These are phyloP conservation scores for Sphenodon punctatus DNA, from an alignment of 2,797 vertebrate genomes.

Conservation along the genomic window DNA sequence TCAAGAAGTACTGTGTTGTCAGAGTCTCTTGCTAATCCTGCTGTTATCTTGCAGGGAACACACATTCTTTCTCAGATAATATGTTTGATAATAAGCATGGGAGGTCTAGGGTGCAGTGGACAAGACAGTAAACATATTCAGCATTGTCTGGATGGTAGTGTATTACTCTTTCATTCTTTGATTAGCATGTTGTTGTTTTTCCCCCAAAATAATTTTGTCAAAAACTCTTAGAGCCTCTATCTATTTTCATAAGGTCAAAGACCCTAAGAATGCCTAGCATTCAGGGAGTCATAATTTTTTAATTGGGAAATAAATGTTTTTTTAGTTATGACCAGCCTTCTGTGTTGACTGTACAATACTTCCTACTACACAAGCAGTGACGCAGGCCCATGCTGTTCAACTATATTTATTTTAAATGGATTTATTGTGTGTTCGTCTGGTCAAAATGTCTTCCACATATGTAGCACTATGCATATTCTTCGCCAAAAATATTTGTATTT, in stretches of 20 bases:
- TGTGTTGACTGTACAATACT: constrained; percentile 5
- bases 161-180: background rate
- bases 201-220: constrained; percentile 12
- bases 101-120: too few species aligned
- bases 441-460: constrained; percentile 40
- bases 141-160: background rate
- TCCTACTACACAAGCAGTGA: background rate
- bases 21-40: constrained; percentile 8
- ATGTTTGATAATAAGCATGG: constrained; percentile 5
- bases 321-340: background rate
- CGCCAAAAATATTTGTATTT: constrained; percentile 39
- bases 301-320: background rate
- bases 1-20: background rate
- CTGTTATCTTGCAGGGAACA: background rate
- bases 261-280: background rate
- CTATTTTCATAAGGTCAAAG: background rate
- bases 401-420: constrained; percentile 45
- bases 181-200: background rate
- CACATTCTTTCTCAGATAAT: constrained; percentile 20
- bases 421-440: constrained; percentile 46
- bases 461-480: constrained; percentile 4
- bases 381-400: background rate
- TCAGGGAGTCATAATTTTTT: constrained; percentile 6
- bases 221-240: background rate
- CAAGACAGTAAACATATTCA: constrained; percentile 7